phyloP scores from a whole-genome alignment of 2,797 vertebrate genomes.

The Hoplostethus atlanticus region DNA sequence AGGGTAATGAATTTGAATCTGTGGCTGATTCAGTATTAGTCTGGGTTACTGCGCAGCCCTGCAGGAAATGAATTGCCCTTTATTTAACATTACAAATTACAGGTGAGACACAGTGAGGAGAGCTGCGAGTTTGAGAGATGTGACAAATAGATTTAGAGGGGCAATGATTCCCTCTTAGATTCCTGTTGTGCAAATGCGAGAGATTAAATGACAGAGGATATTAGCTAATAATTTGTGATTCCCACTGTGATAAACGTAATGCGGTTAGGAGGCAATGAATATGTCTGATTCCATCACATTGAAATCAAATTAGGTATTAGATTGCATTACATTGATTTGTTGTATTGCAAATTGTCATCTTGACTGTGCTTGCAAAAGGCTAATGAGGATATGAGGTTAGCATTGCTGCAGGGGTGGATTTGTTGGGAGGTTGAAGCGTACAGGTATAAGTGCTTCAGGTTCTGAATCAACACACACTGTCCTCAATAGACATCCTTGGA shows the following conservation, averaged over 20 bases:
- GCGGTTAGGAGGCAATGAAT: constrained; percentile 78
- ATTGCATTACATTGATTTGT: constrained; percentile 76
- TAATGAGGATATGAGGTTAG: constrained; percentile 68
- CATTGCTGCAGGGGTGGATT: constrained; percentile 59
- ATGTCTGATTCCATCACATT: constrained; percentile 74
- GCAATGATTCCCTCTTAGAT: constrained; percentile 75
- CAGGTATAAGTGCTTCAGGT: constrained; percentile 52
- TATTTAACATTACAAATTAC: constrained; percentile 86
- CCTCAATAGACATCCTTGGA: constrained; percentile 48
- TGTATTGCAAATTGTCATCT: constrained; percentile 72
- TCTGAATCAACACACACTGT: constrained; percentile 25
- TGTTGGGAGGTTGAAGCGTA: constrained; percentile 42
- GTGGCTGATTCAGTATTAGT: constrained; percentile 71
- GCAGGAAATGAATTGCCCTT: constrained; percentile 86
- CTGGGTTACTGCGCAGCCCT: constrained; percentile 67
- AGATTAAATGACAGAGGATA: constrained; percentile 81
- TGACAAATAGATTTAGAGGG: constrained; percentile 81
- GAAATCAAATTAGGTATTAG: constrained; percentile 71
- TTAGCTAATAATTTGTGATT: constrained; percentile 80
- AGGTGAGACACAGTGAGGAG: constrained; percentile 76
- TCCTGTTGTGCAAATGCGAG: constrained; percentile 78
- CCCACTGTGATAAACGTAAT: constrained; percentile 77
- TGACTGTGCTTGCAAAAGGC: constrained; percentile 53
- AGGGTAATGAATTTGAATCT: constrained; percentile 78
- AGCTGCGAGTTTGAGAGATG: constrained; percentile 75